Percentiles rank a stretch among this genome's conserved stretches.
Evolutionary conservation across 1,140 invertebrate genomes (phyloP).

Genomic region (Drosophila mojavensis): DNA sequence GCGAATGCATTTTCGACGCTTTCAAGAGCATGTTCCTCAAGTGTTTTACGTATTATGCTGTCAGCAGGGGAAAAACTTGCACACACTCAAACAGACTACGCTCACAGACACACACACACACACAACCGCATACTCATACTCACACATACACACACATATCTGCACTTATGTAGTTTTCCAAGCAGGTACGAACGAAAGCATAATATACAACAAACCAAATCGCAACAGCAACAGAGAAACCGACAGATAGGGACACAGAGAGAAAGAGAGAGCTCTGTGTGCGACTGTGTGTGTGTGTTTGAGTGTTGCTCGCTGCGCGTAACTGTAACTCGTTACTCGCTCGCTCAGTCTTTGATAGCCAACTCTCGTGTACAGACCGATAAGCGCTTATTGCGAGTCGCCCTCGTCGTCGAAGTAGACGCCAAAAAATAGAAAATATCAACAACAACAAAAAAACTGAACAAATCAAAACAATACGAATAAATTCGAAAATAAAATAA

Average conservation of each 20-base stretch:
- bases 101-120: conserved; percentile 11
- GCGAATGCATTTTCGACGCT: conserved; percentile 51
- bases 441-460: conserved; percentile 4
- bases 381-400: conserved; percentile 64
- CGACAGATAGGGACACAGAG: conserved; percentile 18
- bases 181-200: conserved; percentile 46
- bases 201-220: conserved; percentile 37
- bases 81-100: conserved; percentile 5
- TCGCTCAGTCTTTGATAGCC: conserved; percentile 75
- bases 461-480: conserved; percentile 35
- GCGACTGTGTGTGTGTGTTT: conserved; percentile 25
- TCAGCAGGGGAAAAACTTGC: conserved; percentile 32
- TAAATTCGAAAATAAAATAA: not conserved
- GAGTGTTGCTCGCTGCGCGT: conserved; percentile 50
- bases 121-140: not conserved
- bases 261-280: conserved; percentile 15
- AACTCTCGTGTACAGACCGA: conserved; percentile 81
- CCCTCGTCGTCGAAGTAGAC: conserved; percentile 21
- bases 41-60: conserved; percentile 37
- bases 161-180: conserved; percentile 40
- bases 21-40: conserved; percentile 51
- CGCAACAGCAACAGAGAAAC: conserved; percentile 31
- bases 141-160: conserved; percentile 1
- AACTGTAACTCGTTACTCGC: conserved; percentile 66
- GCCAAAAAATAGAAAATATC: conserved; percentile 16